Base-by-base conservation (phyloP, 2,888 invertebrate species). In the Candidula unifasciata region DNA sequence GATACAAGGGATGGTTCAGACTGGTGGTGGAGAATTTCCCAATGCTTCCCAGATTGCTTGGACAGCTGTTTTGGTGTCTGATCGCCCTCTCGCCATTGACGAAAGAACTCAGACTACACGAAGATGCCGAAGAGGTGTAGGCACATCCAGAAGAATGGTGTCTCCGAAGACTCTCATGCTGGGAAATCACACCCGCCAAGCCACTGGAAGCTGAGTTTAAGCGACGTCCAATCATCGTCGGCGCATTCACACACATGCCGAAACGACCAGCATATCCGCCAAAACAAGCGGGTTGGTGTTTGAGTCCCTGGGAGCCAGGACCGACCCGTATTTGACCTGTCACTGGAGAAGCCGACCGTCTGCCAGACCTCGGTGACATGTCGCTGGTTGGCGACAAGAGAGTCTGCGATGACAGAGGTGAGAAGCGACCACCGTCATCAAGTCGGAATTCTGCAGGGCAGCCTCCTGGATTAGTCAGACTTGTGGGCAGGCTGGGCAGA, bases 401-500 rank as follows among this genome's bases (percentile, higher is more conserved):
- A 2, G 8, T 24, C 21, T 37, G 64, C 6, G 60, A 16, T 3
- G 68, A 27, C 21, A 80, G n/a, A 74, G 82, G 74, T 8, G 82
- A 73, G 13, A 60, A 35, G 13, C 71, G 44, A 33, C 27, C 80
- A 16, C 13, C 54, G 35, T 74, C 82, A 44, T 74, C 73, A 30
- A 54, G 64, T 27, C 76, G 73, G 60, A 84, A 84, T 54, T 84
- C 84, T 24, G 64, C 64, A 13, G 80, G 80, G 35, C 71, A 66
- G 5, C 69, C 66, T 8, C 37, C 35, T 6, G 66, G 80, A 37
- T 84, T 84, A 35, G 84, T 84, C 52, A 84, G 37, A 33, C 54
- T 84, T n/a, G 84, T 80, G 30, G 78, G 84, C 30, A 84, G 84
- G 37, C 80, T 79, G 16, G 84, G 84, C 35, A 84, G 37, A 68